Base-by-base conservation (phyloP, 2,797 vertebrate species). In the Notolepis coatsorum region DNA sequence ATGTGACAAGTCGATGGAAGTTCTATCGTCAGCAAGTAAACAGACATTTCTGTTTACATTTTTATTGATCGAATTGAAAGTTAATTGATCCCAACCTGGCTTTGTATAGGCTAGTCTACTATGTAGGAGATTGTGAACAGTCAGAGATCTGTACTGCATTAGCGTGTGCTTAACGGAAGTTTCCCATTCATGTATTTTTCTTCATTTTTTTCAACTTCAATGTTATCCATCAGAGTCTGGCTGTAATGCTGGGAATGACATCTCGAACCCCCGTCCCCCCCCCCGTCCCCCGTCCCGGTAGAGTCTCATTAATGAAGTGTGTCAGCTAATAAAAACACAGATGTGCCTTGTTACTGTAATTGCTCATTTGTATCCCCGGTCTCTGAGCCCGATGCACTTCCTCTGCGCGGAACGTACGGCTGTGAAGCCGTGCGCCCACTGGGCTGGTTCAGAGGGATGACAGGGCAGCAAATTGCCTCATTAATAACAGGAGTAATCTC, bases 401-500 rank as follows among this genome's bases (percentile, higher is more conserved):
- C 60, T 86, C 79, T 24, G 7, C 74, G 82, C 24, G 61, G 58
- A 31, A 55, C 60, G 58, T 81, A 78, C 77, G 1, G 21, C 41
- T 76, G 71, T 56, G 68, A 59, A 56, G 68, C 63, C 47, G 80
- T 78, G 68, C 71, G 69, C 73, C 65, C 73, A 69, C 41, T 28
- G 41, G 69, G 66, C 63, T 69, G 46, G 54, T 69, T 66, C 52
- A 83, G 78, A 66, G 58, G 46, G n/a, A 69, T 71, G 77, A 74
- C 64, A 77, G 59, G 62, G 42, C 62, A 75, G 58, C 72, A 83
- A 86, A 84, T 75, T 78, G 73, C 52, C 65, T 84, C 72, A 77
- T 89, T 85, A 88, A 84, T 82, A 79, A 81, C 80, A n/a, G 66
- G 51, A 84, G 75, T 77, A 21, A 84, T 86, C 84, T 80, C 63